Percentiles rank a stretch among this genome's conserved stretches.
Evolutionary conservation across 2,797 vertebrate genomes (phyloP).

Genomic region (Emydoidea blandingii): DNA sequence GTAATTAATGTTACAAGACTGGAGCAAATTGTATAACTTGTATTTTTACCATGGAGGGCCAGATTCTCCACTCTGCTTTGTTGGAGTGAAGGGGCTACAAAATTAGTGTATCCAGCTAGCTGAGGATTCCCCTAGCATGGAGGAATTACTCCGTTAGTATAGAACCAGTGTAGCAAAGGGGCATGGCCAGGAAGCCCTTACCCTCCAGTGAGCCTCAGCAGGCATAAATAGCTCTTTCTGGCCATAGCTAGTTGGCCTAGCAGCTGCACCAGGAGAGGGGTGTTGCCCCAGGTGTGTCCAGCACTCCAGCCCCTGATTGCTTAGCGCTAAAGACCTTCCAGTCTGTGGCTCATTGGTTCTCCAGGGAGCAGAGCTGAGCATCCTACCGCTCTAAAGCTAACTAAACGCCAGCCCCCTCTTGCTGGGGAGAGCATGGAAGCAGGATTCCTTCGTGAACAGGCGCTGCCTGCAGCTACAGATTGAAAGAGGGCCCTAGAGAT

Average conservation of each 20-base stretch:
- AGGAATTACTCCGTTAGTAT: neutral
- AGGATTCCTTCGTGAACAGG: neutral
- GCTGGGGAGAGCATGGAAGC: neutral
- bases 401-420: neutral
- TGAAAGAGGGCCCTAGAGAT: neutral
- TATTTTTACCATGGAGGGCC: neutral
- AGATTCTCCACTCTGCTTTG: neutral
- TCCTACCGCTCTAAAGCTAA: neutral
- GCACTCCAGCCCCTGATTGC: neutral
- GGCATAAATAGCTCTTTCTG: neutral
- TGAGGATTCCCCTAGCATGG: neutral
- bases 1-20: neutral
- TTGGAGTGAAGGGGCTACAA: neutral
- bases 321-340: neutral
- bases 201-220: neutral
- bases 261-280: neutral
- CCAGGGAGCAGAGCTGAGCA: neutral
- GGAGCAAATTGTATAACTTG: neutral
- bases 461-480: neutral
- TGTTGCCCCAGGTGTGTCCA: neutral
- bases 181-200: too few relatives aligned
- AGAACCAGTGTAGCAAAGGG: neutral
- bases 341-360: neutral
- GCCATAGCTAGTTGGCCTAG: neutral
- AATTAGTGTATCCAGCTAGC: neutral